phyloP scores from a whole-genome alignment of 2,888 invertebrate species.

The Listrodromus nycthemerus region DNA sequence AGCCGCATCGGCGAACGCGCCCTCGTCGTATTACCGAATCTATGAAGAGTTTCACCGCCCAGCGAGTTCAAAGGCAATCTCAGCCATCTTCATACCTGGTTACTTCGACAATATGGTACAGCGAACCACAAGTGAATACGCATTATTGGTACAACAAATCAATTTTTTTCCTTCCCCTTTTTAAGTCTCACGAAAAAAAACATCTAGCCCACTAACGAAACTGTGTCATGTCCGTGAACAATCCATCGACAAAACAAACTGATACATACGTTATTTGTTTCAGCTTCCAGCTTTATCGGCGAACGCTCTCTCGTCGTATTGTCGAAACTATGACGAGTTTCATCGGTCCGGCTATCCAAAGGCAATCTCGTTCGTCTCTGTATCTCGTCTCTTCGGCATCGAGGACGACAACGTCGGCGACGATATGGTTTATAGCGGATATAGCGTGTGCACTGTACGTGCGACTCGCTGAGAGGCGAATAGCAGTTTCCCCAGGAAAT shows the following conservation, averaged over 20 bases:
- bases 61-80: slow-evolving; percentile 77
- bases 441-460: slow-evolving; percentile 60
- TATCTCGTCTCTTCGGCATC: slow-evolving; percentile 19
- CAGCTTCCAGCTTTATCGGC: background rate
- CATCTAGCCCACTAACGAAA: background rate
- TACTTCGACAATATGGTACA: slow-evolving; percentile 28
- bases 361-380: slow-evolving; percentile 76
- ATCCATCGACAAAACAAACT: slow-evolving; percentile 3
- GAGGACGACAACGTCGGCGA: slow-evolving; percentile 70
- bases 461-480: slow-evolving; percentile 74
- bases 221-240: background rate
- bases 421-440: slow-evolving; percentile 65
- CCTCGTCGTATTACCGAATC: slow-evolving; percentile 78
- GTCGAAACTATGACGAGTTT: slow-evolving; percentile 75
- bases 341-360: slow-evolving; percentile 69
- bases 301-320: slow-evolving; percentile 76
- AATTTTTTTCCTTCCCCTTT: background rate
- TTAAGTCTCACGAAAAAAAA: background rate
- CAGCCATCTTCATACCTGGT: slow-evolving; percentile 61
- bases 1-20: slow-evolving; percentile 60
- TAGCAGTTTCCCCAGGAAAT: slow-evolving; percentile 82
- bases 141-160: slow-evolving; percentile 48
- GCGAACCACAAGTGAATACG: slow-evolving; percentile 44
- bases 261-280: background rate
- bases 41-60: slow-evolving; percentile 67